Conservation (phyloP, 2,888 invertebrate genomes). For the Trichopoda pennipes region DNA sequence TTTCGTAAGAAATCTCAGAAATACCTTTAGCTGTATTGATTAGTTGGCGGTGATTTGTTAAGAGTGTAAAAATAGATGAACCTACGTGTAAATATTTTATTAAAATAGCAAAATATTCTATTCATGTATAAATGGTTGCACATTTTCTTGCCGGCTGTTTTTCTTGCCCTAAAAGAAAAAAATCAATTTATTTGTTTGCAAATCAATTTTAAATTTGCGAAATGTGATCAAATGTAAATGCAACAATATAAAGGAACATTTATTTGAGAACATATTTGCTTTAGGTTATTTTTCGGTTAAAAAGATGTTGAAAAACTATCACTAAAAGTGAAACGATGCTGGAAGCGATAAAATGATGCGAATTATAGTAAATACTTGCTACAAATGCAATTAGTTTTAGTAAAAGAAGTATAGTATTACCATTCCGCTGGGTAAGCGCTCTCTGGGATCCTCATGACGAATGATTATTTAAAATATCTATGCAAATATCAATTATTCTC, state of each 20-base stretch:
- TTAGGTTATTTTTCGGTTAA: no score
- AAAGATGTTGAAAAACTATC: no score
- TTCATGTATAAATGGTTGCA: slow-evolving; percentile 6
- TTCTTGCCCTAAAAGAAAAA: background rate
- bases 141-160: background rate
- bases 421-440: no score
- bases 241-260: background rate
- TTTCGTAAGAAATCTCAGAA: slow-evolving; percentile 59
- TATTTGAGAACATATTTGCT: background rate
- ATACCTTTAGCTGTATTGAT: slow-evolving; percentile 68
- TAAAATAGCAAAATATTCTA: slow-evolving; percentile 21
- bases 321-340: no score
- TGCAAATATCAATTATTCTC: no score
- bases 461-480: no score
- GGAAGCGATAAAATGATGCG: no score
- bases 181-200: background rate
- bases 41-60: slow-evolving; percentile 65
- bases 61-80: slow-evolving; percentile 20
- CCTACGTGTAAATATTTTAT: slow-evolving; percentile 46
- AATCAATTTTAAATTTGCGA: background rate
- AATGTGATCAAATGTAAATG: background rate
- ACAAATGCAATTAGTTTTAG: no score
- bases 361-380: no score
- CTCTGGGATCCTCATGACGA: no score
- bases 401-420: no score